Percentiles rank a stretch among this genome's conserved stretches.
Conservation (phyloP, 2,888 invertebrate genomes). For the Macropis europaea region DNA sequence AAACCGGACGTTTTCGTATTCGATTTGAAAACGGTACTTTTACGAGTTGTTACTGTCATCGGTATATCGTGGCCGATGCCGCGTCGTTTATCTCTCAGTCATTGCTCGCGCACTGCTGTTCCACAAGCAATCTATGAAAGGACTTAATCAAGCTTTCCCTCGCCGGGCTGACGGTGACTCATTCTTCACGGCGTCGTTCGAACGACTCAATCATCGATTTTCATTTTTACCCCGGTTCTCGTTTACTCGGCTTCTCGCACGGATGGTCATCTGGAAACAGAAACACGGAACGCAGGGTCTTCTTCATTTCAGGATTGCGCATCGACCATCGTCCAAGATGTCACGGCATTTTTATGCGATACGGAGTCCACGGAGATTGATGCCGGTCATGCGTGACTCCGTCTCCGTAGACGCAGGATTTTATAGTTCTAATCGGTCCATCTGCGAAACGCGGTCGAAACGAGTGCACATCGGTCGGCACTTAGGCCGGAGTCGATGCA, state of each 20-base stretch:
- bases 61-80: neutral
- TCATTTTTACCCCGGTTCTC: no score
- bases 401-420: conserved; percentile 1
- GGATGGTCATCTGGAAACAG: no score
- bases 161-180: no score
- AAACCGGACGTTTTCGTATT: neutral
- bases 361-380: neutral
- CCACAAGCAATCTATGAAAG: no score
- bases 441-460: conserved; percentile 1
- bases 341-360: neutral
- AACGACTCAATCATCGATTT: no score
- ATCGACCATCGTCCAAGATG: neutral
- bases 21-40: neutral
- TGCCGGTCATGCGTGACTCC: neutral
- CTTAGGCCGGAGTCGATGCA: conserved; percentile 5
- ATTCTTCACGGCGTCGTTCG: no score
- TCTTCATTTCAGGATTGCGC: no score
- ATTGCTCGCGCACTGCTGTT: neutral
- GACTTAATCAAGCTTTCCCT: no score
- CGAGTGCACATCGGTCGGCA: neutral
- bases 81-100: neutral
- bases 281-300: no score
- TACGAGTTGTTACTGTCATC: neutral
- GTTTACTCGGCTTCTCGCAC: no score
- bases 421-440: conserved; percentile 23